Percentiles rank a stretch among this genome's conserved stretches.
phyloP scores from a whole-genome alignment of 2,888 invertebrate genomes.

The Charanyca ferruginea region DNA sequence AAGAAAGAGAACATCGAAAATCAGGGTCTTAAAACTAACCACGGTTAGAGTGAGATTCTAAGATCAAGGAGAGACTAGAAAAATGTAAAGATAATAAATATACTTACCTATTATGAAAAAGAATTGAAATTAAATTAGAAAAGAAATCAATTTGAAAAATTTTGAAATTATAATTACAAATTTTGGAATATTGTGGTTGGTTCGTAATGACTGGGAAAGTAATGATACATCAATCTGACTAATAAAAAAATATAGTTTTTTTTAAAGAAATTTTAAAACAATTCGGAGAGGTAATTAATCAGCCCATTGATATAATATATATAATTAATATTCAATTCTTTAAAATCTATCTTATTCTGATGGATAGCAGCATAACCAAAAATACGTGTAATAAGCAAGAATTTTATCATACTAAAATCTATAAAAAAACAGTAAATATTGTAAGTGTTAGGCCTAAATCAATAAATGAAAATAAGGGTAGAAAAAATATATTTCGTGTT shows the following conservation, averaged over 20 bases:
- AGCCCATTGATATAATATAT: too few species aligned
- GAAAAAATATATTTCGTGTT: background rate
- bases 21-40: slow-evolving; percentile 22
- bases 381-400: background rate
- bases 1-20: slow-evolving; percentile 18
- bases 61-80: background rate
- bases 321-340: background rate
- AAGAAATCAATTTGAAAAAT: background rate
- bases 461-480: background rate
- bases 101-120: background rate
- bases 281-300: background rate
- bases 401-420: background rate
- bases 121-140: background rate
- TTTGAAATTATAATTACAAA: background rate
- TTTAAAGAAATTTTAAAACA: too few species aligned
- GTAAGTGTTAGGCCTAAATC: slow-evolving; percentile 32
- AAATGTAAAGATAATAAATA: background rate
- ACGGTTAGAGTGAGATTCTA: background rate
- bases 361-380: background rate
- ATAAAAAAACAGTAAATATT: background rate
- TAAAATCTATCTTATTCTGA: background rate
- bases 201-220: background rate
- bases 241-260: background rate
- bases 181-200: background rate
- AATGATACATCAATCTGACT: background rate